These are phyloP conservation scores for Camelus bactrianus DNA, from an alignment of 2,113 vertebrate species.

Conservation along the genomic window DNA sequence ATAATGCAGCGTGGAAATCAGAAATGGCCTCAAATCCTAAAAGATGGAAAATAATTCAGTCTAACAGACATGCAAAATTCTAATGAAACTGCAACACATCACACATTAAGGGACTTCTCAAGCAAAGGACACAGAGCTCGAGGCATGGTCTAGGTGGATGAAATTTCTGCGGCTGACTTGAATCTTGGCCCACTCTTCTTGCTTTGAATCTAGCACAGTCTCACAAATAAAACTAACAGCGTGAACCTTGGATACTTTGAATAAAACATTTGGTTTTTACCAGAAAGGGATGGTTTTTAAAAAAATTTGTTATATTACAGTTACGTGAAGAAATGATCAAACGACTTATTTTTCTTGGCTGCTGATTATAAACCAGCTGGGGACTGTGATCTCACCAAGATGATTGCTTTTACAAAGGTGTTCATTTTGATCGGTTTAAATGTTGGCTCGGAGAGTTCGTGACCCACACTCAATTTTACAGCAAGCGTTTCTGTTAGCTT, in stretches of 20 bases:
- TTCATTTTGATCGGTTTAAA: not conserved
- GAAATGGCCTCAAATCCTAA: not conserved
- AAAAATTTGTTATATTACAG: not conserved
- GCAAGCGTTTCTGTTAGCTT: not conserved
- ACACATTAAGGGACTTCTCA: not conserved
- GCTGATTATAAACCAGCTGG: not conserved
- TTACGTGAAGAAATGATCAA: not conserved
- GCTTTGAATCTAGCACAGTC: not conserved
- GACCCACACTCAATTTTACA: not conserved
- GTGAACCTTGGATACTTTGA: not conserved
- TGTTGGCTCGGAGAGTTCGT: not conserved
- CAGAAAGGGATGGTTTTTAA: not conserved
- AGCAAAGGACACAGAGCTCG: fast-evolving
- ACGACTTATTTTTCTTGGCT: not conserved
- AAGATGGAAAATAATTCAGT: not conserved
- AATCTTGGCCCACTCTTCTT: not conserved
- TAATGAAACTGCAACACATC: fast-evolving
- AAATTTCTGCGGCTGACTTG: fast-evolving
- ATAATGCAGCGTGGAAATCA: not conserved
- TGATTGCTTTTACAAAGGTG: not conserved
- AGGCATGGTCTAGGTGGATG: fast-evolving
- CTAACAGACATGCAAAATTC: not conserved
- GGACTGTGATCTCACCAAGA: not conserved
- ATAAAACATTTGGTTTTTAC: not conserved
- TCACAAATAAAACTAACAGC: not conserved